Conservation (phyloP, 2,888 invertebrate genomes). For the Tuberolachnus salignus region DNA sequence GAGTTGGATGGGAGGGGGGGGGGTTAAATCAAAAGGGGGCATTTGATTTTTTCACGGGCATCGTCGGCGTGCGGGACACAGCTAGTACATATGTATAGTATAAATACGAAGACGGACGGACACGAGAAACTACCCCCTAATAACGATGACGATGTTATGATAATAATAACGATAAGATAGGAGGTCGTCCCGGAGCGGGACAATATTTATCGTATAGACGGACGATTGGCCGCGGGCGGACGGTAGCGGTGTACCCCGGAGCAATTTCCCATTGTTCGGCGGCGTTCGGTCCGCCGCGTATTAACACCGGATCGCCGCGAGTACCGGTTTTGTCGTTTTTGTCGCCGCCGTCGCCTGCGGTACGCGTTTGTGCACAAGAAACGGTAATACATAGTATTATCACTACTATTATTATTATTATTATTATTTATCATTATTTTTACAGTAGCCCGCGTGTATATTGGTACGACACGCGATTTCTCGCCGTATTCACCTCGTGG, state of each 20-base stretch:
- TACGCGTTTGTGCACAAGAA: no score
- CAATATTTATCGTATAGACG: no score
- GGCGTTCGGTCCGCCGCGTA: background rate
- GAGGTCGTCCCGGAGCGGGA: background rate
- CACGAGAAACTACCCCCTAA: background rate
- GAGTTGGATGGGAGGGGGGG: no score
- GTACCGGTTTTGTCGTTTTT: background rate
- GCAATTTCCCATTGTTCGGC: constrained; percentile 3
- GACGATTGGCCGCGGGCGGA: constrained; percentile 15
- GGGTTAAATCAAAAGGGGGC: no score
- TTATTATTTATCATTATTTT: no score
- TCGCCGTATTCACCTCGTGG: constrained; percentile 9
- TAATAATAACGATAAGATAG: background rate
- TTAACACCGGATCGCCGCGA: constrained; percentile 25
- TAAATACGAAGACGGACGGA: background rate
- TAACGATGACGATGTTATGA: no score
- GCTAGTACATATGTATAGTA: no score
- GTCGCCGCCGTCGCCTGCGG: background rate
- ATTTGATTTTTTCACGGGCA: constrained; percentile 44
- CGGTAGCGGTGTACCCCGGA: background rate
- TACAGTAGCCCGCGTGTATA: background rate
- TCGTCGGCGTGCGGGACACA: no score
- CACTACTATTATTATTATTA: no score
- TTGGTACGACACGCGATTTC: background rate
- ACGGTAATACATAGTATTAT: no score